Base-by-base conservation (phyloP, 2,888 invertebrate genomes). In the Oxystoma pomonae region DNA sequence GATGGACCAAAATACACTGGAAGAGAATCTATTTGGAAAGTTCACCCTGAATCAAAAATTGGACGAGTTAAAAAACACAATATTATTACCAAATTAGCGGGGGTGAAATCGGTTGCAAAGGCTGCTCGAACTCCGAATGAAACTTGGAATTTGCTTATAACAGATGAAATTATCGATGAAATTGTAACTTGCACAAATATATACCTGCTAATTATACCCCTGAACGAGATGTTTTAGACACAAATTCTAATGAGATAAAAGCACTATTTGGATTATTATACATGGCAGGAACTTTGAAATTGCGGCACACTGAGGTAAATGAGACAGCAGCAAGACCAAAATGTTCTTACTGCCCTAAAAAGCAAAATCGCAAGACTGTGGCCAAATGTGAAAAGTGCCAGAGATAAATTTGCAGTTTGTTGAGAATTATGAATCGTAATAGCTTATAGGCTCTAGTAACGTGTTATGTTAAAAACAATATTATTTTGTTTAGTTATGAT, bases 1-100 rank as follows among this genome's bases (percentile, higher is more conserved):
- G 50, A 58, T 49, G 58, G 58, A 49, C 58, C 58, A 5, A 58
- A 58, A 18, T 49, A 49, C 35, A 16, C 17, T 3, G 50, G 35
- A 9, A 58, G 50, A 49, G 58, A 58, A 16, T 49, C 58, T 1
- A 49, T 58, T 58, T 58, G 58, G 50, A 58, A 58, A 58, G 58
- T 58, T 49, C 50, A 58, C 35, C 16, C 18, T 7, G 20, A 18
- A 19, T 16, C 16, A 16, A 58, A 49, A 58, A 58, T 18, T 49
- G 18, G 50, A 16, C 50, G 50, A 1, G 50, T 50, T 18, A 17
- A 16, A 56, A 17, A 18, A 16, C 50, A 58, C n/a, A 58, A 58
- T 50, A 58, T 58, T 35, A 50, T 58, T 5, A 58, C 58, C 16
- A 58, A 58, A 50, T 49, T 58, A 50, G 17, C 18, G 16, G 58